phyloP scores from a whole-genome alignment of 2,888 invertebrate genomes.

The Noctua janthe region DNA sequence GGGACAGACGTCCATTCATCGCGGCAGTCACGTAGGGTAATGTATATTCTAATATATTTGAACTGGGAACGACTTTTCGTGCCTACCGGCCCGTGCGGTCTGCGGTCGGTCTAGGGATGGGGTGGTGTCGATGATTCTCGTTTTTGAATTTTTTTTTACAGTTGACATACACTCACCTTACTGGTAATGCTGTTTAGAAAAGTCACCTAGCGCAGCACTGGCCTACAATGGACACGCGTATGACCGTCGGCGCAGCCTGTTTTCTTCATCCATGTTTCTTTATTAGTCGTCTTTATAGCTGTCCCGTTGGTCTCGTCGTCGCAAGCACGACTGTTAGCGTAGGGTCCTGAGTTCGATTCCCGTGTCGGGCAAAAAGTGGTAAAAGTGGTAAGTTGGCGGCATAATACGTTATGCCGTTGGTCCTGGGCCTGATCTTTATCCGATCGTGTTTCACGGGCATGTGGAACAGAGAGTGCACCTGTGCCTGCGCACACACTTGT shows the following conservation, averaged over 20 bases:
- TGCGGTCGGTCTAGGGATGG: slow-evolving; percentile 82
- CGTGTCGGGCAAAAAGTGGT: too few relatives aligned
- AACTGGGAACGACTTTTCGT: slow-evolving; percentile 89
- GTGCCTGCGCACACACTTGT: too few relatives aligned
- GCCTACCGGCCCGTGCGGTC: slow-evolving; percentile 88
- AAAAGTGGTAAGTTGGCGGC: too few relatives aligned
- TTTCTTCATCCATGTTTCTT: background rate
- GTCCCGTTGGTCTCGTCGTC: too few relatives aligned
- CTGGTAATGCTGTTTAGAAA: background rate
- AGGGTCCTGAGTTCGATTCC: too few relatives aligned
- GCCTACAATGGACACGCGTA: background rate
- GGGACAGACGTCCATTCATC: slow-evolving; percentile 85
- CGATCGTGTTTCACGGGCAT: too few relatives aligned
- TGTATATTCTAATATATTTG: slow-evolving; percentile 91
- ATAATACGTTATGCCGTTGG: too few relatives aligned
- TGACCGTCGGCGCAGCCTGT: background rate
- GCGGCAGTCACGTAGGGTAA: slow-evolving; percentile 88
- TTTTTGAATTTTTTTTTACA: background rate
- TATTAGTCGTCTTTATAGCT: background rate
- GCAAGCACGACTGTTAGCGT: too few relatives aligned
- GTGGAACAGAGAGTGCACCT: too few relatives aligned
- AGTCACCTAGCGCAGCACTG: background rate
- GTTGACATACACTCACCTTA: background rate
- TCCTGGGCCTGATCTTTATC: too few relatives aligned
- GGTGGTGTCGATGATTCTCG: slow-evolving; percentile 47